Conservation (phyloP, 2,888 invertebrate species). For the Cerceris ruficornis region DNA sequence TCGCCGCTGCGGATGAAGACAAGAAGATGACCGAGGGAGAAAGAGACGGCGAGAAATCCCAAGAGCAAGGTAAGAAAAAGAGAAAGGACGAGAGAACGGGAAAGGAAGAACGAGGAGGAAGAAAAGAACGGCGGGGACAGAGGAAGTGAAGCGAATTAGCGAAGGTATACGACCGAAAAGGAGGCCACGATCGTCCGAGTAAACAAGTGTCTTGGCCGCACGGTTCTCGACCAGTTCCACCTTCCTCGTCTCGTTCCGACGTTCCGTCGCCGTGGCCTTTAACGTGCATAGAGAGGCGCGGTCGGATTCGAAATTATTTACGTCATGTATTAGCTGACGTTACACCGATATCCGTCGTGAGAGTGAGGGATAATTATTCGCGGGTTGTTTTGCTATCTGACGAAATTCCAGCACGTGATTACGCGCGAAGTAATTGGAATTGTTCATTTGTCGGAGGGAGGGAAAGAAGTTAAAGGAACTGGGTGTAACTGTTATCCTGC, state of each 20-base stretch:
- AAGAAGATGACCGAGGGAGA: not conserved
- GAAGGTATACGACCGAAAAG: constrained; percentile 80
- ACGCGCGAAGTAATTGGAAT: too few relatives aligned
- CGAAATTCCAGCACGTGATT: too few relatives aligned
- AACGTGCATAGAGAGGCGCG: constrained; percentile 35
- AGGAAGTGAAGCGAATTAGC: constrained; percentile 78
- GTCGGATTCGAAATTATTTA: constrained; percentile 25
- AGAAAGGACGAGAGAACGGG: constrained; percentile 40
- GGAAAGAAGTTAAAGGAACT: too few relatives aligned
- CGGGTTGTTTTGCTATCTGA: too few relatives aligned
- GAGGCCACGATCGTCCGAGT: constrained; percentile 78
- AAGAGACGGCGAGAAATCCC: constrained; percentile 1
- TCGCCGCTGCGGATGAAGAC: not conserved
- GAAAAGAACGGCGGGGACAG: constrained; percentile 59
- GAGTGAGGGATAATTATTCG: not conserved
- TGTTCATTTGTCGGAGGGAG: too few relatives aligned
- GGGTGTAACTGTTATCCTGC: too few relatives aligned
- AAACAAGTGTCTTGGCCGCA: constrained; percentile 76
- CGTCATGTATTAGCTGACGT: constrained; percentile 6
- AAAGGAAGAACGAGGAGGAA: constrained; percentile 41
- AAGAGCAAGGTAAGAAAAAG: constrained; percentile 37
- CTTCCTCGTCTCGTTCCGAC: constrained; percentile 60
- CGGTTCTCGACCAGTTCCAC: constrained; percentile 62
- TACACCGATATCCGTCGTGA: not conserved
- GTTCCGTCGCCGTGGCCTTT: constrained; percentile 59